Evolutionary conservation across 2,888 invertebrate species (phyloP).

Genomic region (Meandrusa payeni): DNA sequence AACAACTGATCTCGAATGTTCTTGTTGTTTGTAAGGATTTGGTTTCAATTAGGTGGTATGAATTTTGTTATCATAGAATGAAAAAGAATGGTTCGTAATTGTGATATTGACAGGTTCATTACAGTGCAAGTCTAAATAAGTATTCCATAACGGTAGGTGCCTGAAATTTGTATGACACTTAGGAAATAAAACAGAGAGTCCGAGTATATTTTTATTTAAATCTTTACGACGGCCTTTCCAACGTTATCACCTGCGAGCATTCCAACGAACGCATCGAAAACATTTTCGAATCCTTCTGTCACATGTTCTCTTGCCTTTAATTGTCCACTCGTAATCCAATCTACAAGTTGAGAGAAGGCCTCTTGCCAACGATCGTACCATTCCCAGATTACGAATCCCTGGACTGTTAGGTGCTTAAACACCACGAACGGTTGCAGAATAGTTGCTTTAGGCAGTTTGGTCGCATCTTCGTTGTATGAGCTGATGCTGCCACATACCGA

Average conservation of each 20-base stretch:
- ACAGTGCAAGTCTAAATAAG: too few relatives aligned
- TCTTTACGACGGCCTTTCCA: slow-evolving; percentile 70
- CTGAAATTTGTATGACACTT: too few relatives aligned
- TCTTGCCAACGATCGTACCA: slow-evolving; percentile 75
- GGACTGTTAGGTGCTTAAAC: slow-evolving; percentile 73
- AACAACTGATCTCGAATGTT: too few relatives aligned
- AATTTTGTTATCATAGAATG: too few relatives aligned
- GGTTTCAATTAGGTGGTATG: too few relatives aligned
- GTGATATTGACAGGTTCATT: too few relatives aligned
- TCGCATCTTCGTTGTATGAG: slow-evolving; percentile 47
- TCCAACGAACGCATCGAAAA: slow-evolving; percentile 82
- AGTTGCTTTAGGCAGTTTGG: slow-evolving; percentile 12
- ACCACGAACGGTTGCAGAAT: slow-evolving; percentile 51
- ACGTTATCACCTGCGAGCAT: slow-evolving; percentile 80
- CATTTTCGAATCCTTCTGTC: slow-evolving; percentile 84
- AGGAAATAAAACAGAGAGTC: too few relatives aligned
- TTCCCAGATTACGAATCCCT: slow-evolving; percentile 72
- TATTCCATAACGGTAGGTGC: too few relatives aligned
- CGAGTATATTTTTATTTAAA: slow-evolving; percentile 23
- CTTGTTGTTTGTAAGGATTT: too few relatives aligned
- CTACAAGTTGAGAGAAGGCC: slow-evolving; percentile 73
- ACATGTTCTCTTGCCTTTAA: slow-evolving; percentile 81
- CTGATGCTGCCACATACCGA: slow-evolving; percentile 82
- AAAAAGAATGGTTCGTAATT: too few relatives aligned
- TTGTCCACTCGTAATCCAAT: slow-evolving; percentile 82